Percentiles rank a stretch among this genome's conserved stretches.
Evolutionary conservation across 2,113 vertebrate genomes (phyloP).

Genomic region (Corythornis vintsioides): DNA sequence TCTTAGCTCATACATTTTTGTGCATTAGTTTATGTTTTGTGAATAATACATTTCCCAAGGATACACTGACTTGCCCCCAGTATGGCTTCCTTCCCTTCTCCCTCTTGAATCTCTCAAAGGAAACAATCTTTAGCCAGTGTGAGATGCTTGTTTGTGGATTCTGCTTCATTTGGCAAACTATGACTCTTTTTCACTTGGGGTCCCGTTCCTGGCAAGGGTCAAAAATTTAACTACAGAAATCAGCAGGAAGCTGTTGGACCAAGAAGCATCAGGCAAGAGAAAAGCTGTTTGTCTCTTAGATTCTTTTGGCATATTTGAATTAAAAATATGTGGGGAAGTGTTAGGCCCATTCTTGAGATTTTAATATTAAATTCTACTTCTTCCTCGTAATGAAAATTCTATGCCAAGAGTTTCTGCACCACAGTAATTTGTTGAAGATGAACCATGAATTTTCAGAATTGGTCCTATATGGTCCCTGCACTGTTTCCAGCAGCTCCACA

Average conservation of each 20-base stretch:
- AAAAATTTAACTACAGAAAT: slow-evolving; percentile 52
- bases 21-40: not conserved
- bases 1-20: not conserved
- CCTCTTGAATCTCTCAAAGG: not conserved
- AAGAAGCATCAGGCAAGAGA: slow-evolving; percentile 29
- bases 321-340: not conserved
- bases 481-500: not conserved
- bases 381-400: not conserved
- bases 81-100: not conserved
- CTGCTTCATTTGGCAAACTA: slow-evolving; percentile 48
- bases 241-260: slow-evolving; percentile 44
- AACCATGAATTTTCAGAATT: not conserved
- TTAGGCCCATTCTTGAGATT: not conserved
- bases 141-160: slow-evolving; percentile 61
- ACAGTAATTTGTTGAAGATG: not conserved
- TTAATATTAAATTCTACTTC: not conserved
- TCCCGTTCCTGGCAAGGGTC: slow-evolving; percentile 56
- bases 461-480: not conserved
- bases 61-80: not conserved
- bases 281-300: slow-evolving; percentile 5
- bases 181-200: slow-evolving; percentile 46
- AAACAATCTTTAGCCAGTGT: not conserved
- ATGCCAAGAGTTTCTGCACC: not conserved
- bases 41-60: not conserved
- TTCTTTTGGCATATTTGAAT: slow-evolving; percentile 30